phyloP scores from a whole-genome alignment of 2,113 vertebrate species.

The Orycteropus afer region DNA sequence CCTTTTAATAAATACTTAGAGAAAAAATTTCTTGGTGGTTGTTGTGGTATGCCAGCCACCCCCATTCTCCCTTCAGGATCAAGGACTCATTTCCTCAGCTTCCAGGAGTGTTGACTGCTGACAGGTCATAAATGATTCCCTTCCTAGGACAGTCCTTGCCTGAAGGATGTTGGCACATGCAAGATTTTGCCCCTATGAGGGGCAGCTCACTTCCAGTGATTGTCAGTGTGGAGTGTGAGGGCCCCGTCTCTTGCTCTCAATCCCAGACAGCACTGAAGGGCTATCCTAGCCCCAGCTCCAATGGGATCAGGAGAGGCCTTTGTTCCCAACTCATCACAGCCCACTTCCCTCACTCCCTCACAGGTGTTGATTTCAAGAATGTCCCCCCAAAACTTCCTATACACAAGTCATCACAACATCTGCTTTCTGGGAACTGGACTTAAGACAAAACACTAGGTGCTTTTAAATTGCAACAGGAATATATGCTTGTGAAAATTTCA shows the following conservation, averaged over 20 bases:
- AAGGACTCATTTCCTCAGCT: not conserved
- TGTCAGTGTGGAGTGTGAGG: not conserved
- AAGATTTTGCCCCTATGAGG: not conserved
- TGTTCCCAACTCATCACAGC: not conserved
- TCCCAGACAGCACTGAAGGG: not conserved
- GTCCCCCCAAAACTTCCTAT: not conserved
- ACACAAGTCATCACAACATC: not conserved
- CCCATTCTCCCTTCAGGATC: not conserved
- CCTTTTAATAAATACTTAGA: not conserved
- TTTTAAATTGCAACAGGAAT: not conserved
- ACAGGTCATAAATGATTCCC: not conserved
- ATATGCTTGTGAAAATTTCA: not conserved
- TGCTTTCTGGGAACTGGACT: not conserved
- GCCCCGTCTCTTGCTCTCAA: not conserved
- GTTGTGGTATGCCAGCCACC: not conserved
- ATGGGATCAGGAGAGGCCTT: not conserved
- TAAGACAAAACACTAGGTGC: not conserved
- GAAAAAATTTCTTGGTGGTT: not conserved
- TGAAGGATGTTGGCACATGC: not conserved
- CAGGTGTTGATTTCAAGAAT: no score
- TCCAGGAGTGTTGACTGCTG: not conserved
- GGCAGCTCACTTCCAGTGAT: not conserved
- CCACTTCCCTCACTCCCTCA: not conserved
- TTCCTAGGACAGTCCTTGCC: not conserved
- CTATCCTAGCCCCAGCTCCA: not conserved